Evolutionary conservation across 1,140 invertebrate species (phyloP).

Genomic region (Camponotus pennsylvanicus): DNA sequence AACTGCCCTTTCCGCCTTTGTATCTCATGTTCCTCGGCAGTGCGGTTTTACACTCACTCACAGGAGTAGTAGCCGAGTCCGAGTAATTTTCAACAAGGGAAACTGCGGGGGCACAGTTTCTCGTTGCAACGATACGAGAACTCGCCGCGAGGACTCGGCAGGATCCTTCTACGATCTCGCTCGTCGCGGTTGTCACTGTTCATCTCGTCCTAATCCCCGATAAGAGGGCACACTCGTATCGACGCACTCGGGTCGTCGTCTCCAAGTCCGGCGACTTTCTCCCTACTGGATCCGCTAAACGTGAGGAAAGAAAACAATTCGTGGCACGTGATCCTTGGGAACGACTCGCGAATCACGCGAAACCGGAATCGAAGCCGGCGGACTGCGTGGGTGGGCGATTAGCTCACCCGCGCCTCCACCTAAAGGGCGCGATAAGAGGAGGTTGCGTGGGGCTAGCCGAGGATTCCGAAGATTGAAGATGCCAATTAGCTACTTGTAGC

Average conservation of each 20-base stretch:
- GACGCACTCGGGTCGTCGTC: not conserved
- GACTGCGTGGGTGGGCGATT: not conserved
- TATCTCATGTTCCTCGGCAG: constrained; percentile 40
- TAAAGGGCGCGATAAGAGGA: not conserved
- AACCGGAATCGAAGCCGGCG: not conserved
- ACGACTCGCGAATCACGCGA: not conserved
- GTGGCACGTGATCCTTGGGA: constrained; percentile 33
- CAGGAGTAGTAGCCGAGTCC: not conserved
- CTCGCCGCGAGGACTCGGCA: constrained; percentile 20
- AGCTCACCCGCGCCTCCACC: not conserved
- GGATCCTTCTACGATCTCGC: constrained; percentile 18
- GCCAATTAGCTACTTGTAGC: constrained; percentile 50
- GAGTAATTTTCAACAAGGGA: not conserved
- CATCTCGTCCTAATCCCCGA: constrained; percentile 37
- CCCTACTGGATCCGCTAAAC: constrained; percentile 51
- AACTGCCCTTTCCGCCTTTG: constrained; percentile 51
- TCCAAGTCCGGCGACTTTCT: constrained; percentile 36
- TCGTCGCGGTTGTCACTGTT: constrained; percentile 66
- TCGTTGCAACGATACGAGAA: constrained; percentile 22
- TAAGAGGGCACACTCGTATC: not conserved
- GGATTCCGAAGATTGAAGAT: constrained; percentile 36
- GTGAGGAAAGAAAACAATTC: constrained; percentile 46
- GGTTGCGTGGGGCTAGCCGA: not conserved
- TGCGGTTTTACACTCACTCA: constrained; percentile 34
- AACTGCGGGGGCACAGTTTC: not conserved